Percentiles rank a stretch among this genome's conserved stretches.
Conservation (phyloP, 2,113 vertebrate genomes). For the Campylomormyrus numenius region DNA sequence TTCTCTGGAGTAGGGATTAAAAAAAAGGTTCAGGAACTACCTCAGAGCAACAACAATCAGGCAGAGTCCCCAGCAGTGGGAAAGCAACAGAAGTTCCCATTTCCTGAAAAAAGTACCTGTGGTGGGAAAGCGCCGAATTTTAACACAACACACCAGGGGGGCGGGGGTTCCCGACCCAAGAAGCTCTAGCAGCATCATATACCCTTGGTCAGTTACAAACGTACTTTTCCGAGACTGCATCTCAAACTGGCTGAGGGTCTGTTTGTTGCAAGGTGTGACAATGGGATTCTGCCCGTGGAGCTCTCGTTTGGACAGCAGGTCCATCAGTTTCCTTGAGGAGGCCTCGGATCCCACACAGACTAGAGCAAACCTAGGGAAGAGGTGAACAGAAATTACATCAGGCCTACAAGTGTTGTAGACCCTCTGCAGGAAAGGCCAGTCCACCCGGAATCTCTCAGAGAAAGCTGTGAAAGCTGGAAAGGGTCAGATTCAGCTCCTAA, state of each 20-base stretch:
- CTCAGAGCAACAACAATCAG: background rate
- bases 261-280: constrained; percentile 96
- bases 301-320: constrained; percentile 91
- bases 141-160: background rate
- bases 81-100: background rate
- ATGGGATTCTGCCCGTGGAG: constrained; percentile 96
- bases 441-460: background rate
- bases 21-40: background rate
- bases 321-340: constrained; percentile 93
- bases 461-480: background rate
- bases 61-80: background rate
- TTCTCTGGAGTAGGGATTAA: background rate
- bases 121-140: background rate
- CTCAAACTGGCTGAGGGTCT: constrained; percentile 98
- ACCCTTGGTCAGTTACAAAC: constrained; percentile 24
- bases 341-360: constrained; percentile 93
- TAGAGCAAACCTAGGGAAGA: constrained; percentile 79
- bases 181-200: background rate
- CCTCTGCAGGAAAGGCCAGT: background rate
- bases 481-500: background rate
- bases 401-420: background rate
- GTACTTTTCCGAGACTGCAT: constrained; percentile 99
- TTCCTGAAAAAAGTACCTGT: background rate
- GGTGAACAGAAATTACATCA: background rate
- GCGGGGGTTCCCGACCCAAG: background rate